These are phyloP conservation scores for Anthoscopus minutus DNA, from an alignment of 2,113 vertebrate genomes.

Conservation along the genomic window DNA sequence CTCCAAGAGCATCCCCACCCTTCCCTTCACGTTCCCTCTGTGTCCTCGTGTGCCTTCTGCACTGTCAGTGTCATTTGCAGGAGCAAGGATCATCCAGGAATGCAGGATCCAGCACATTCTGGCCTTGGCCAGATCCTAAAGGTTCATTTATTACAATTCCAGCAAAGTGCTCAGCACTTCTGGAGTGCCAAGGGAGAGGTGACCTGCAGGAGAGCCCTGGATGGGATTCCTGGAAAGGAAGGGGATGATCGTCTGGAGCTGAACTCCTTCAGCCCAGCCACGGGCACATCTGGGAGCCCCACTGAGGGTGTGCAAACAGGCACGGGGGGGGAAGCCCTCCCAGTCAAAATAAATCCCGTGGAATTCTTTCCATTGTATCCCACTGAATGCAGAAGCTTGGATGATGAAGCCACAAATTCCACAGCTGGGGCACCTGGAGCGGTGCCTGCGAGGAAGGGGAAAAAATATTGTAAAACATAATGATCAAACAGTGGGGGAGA, in stretches of 20 bases:
- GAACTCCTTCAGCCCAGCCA: not conserved
- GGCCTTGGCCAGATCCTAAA: not conserved
- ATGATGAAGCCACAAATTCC: conserved; percentile 45
- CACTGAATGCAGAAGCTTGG: not conserved
- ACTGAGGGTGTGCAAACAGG: conserved; percentile 24
- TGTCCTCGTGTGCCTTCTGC: fast-evolving
- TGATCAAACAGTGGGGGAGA: conserved; percentile 49
- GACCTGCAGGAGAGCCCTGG: not conserved
- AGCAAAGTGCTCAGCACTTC: not conserved
- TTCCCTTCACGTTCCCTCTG: not conserved
- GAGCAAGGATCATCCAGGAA: not conserved
- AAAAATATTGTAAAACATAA: conserved; percentile 57
- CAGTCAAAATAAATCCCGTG: conserved; percentile 21
- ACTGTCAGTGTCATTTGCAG: not conserved
- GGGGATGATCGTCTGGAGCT: not conserved
- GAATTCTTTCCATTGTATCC: conserved; percentile 64
- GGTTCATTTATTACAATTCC: not conserved
- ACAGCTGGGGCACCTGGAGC: conserved; percentile 47
- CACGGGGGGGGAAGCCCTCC: not conserved
- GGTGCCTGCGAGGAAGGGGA: conserved; percentile 36
- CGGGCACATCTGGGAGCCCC: not conserved
- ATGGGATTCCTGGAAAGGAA: conserved; percentile 1
- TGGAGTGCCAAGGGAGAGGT: not conserved
- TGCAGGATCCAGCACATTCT: not conserved
- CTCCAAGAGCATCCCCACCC: not conserved